Evolutionary conservation across 2,113 vertebrate species (phyloP).

Genomic region (Siniperca chuatsi): DNA sequence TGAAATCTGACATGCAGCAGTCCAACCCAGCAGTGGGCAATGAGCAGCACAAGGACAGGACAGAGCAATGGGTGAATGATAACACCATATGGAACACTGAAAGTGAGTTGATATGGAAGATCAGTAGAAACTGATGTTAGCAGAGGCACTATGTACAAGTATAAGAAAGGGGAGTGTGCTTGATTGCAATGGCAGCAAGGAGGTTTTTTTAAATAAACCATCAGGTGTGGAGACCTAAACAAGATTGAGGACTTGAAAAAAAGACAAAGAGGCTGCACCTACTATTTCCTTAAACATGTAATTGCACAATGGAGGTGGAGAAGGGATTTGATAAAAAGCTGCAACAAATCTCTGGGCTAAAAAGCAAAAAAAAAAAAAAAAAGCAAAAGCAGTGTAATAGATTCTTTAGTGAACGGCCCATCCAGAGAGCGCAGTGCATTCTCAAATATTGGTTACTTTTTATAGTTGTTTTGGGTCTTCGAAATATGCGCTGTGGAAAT

Average conservation of each 20-base stretch:
- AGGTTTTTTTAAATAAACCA: not conserved
- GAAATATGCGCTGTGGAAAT: not conserved
- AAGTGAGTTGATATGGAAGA: not conserved
- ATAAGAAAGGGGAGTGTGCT: not conserved
- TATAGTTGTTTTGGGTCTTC: not conserved
- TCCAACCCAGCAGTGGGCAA: slow-evolving; percentile 49
- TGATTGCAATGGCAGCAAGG: slow-evolving; percentile 27
- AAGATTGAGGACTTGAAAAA: not conserved
- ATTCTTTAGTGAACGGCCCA: not conserved
- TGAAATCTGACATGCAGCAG: slow-evolving; percentile 30
- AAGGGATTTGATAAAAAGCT: slow-evolving; percentile 10
- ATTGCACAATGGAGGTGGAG: not conserved
- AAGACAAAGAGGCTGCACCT: not conserved
- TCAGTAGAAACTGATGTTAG: slow-evolving; percentile 21
- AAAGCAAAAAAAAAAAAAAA: not conserved
- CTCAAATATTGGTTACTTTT: not conserved
- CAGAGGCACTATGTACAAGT: not conserved
- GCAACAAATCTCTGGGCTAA: not conserved
- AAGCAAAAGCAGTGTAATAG: not conserved
- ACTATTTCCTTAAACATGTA: not conserved
- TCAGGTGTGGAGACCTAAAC: not conserved
- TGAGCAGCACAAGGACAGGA: slow-evolving; percentile 45
- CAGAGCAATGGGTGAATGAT: slow-evolving; percentile 13
- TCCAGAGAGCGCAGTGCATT: not conserved
- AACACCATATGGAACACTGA: slow-evolving; percentile 33